Evolutionary conservation across 2,888 invertebrate species (phyloP).

Genomic region (Cactoblastis cactorum): DNA sequence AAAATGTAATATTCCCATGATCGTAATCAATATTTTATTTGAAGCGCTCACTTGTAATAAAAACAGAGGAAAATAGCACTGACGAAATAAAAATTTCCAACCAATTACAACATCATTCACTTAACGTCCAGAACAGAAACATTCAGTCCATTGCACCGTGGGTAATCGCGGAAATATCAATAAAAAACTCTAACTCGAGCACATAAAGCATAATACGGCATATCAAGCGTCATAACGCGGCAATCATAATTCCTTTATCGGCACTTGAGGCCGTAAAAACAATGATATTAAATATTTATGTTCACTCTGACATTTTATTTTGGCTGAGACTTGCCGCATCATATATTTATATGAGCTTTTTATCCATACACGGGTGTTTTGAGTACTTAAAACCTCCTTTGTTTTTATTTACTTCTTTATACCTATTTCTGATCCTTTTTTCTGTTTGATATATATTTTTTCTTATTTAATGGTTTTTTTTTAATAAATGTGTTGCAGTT

Average conservation of each 20-base stretch:
- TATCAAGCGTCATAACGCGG: constrained; percentile 39
- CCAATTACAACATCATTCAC: background rate
- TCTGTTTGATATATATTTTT: too few relatives aligned
- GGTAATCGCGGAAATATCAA: constrained; percentile 40
- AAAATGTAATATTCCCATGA: too few relatives aligned
- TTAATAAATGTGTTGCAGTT: too few relatives aligned
- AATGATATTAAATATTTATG: constrained; percentile 54
- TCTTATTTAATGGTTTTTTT: too few relatives aligned
- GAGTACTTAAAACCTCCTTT: background rate
- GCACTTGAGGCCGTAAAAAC: constrained; percentile 37
- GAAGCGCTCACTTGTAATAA: background rate
- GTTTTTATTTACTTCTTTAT: background rate
- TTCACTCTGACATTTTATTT: constrained; percentile 21
- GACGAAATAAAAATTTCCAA: background rate
- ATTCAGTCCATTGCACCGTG: constrained; percentile 10
- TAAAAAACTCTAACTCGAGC: constrained; percentile 37
- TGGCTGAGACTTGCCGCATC: constrained; percentile 19
- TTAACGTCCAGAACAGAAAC: background rate
- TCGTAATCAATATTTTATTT: too few relatives aligned
- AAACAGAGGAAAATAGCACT: background rate
- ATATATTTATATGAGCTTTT: constrained; percentile 22
- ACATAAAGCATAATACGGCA: constrained; percentile 43
- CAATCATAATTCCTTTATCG: constrained; percentile 62
- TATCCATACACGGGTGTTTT: background rate
- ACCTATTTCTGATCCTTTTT: too few relatives aligned